A percentile compares a stretch with the other conserved stretches of the same genome.
Conservation (phyloP, 2,113 vertebrate species). For the Chrysemys picta region DNA sequence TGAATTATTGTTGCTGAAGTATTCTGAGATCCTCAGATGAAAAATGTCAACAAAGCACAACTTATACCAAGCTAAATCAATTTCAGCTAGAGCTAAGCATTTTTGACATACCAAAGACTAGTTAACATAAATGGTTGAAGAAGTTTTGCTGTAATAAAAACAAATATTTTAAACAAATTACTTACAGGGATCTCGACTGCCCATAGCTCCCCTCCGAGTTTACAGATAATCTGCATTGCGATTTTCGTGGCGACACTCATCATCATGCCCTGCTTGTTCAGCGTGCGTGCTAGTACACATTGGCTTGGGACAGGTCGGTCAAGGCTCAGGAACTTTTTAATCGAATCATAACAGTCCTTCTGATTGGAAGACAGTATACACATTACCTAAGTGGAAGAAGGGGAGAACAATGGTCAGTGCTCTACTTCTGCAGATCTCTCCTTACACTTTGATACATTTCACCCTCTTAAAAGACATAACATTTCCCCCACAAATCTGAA, state of each 20-base stretch:
- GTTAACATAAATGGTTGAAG: not conserved
- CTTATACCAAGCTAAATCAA: not conserved
- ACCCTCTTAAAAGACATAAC: not conserved
- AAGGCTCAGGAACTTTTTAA: constrained; percentile 72
- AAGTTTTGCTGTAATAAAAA: not conserved
- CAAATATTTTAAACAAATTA: not conserved
- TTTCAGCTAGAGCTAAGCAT: not conserved
- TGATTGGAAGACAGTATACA: constrained; percentile 71
- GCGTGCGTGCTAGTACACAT: constrained; percentile 66
- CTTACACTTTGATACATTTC: not conserved
- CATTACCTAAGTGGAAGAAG: constrained; percentile 63
- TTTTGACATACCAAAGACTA: not conserved
- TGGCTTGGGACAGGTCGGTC: constrained; percentile 72
- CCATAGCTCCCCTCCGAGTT: constrained; percentile 77
- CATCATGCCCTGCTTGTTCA: constrained; percentile 61
- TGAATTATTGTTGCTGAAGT: not conserved
- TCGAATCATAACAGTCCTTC: constrained; percentile 67
- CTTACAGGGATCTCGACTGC: constrained; percentile 78
- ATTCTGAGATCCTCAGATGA: not conserved
- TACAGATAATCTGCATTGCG: constrained; percentile 74
- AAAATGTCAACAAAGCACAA: not conserved
- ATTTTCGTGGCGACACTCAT: constrained; percentile 71
- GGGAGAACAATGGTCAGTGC: not conserved
- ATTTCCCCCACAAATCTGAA: not conserved
- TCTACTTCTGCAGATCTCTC: not conserved